Base-by-base conservation (phyloP, 1,140 invertebrate species). In the Tetragonula clypearis region DNA sequence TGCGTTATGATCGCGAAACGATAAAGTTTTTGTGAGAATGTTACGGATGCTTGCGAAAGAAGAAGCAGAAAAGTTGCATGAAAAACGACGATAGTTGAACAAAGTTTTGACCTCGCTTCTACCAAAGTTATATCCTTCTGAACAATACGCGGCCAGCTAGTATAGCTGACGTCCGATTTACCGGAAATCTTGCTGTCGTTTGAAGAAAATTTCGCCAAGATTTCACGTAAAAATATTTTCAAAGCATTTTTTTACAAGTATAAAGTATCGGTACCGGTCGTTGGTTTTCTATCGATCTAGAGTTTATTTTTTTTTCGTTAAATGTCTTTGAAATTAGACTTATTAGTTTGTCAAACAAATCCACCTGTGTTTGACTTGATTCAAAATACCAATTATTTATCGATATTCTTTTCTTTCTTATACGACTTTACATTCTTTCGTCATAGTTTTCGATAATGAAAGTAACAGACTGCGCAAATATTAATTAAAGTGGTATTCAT, bases 11-110 rank as follows among this genome's bases (percentile, higher is more conserved):
- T 79, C 76, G 26, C 58, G 6, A n/a, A 79, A 71, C 82, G 76
- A 84, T 84, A 84, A 84, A 84, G 56, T 79, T 84, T 73, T 49
- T 30, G 49, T 30, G 68, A 79, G 72, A 79, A 84, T 84, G 69
- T 84, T 84, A 78, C 82, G 68, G 79, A 72, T 79, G 41, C 19
- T 19, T 5, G 82, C 41, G 77, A 56, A 84, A 56, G 68, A 12
- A 53, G 74, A 41, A 56, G 76, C 68, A 17, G 82, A 84, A 84
- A 84, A 84, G 82, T 84, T 84, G 68, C 56, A 35, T 56, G 82
- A 84, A 58, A 79, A 79, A 84, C 76, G 82, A 72, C 56, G 66
- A 72, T 26, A 73, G 82, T 84, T 84, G 8, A 23, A 9, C 0
- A 5, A 84, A 84, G 41, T 79, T 84, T 79, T 26, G 17, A 11